Evolutionary conservation across 2,888 invertebrate genomes (phyloP), one percentile per base, ranked within the genome.

Genomic region (Odontomyia ornata): DNA sequence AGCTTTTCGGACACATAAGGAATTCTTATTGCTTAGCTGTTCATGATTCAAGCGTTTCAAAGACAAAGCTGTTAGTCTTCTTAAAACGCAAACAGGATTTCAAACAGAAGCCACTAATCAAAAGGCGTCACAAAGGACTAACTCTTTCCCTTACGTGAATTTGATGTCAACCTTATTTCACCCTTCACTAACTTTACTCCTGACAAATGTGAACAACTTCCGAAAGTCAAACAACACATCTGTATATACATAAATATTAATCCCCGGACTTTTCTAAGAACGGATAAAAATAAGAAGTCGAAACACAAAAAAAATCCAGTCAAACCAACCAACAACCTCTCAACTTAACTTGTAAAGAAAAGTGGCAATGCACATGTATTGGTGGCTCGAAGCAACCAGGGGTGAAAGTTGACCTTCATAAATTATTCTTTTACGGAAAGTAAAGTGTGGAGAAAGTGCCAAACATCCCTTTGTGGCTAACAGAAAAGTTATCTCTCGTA

Each of bases 391-490:
- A 13, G 18, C 28, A 28, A 64, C 25, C 5, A 5, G 25, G 23
- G 23, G 18, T 9, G 64, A 47, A 52, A 52, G 71, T 71, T 71
- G 71, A 71, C 71, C 71, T 71, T 71, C 46, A 71, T 71, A 71
- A 71, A 71, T 71, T 71, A 71, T 71, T 71, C 71, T 46, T 71
- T 71, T 46, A 27, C 23, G 52, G 71, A 23, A 23, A 52, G 67
- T 21, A 43, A 1, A 21, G 47, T 52, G 52, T 25, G 13, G 47
- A 52, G 67, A 67, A 36, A 67, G 25, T 46, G 27, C 52, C 71
- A 47, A 71, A 47, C 47, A 71, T 71, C 71, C 71, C 46, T 71
- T 71, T 71, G 71, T 47, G 71, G 71, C 52, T 71, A 47, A 71
- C 71, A 13, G 47, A 71, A 71, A 71, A 71, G 25, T 71, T 71